Evolutionary conservation across 1,140 invertebrate genomes (phyloP).

Genomic region (Phthorimaea operculella): DNA sequence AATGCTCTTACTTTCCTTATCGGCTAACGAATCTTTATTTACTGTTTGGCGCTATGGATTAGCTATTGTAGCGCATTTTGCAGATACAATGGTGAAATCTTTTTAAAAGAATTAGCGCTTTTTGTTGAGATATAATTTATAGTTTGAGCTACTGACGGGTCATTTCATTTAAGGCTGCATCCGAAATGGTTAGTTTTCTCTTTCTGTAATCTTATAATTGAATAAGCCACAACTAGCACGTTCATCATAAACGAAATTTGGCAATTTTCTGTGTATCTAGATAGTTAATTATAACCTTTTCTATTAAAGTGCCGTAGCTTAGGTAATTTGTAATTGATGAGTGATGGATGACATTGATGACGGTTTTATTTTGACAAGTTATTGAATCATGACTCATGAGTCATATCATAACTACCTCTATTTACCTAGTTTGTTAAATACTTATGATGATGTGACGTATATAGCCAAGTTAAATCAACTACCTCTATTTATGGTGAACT

Average conservation of each 20-base stretch:
- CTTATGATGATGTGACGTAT: too few species aligned
- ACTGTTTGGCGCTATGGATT: conserved; percentile 15
- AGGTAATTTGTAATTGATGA: conserved; percentile 13
- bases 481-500: too few species aligned
- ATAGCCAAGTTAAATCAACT: too few species aligned
- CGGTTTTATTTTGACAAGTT: too few species aligned
- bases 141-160: conserved; percentile 8
- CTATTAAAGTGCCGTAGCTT: conserved; percentile 7
- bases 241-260: background rate
- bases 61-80: conserved; percentile 19
- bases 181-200: conserved; percentile 4
- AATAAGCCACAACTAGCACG: background rate
- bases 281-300: conserved; percentile 8
- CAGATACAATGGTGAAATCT: conserved; percentile 27
- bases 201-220: conserved; percentile 5
- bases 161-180: conserved; percentile 8
- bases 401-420: too few species aligned
- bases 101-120: conserved; percentile 20
- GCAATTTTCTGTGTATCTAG: too few species aligned
- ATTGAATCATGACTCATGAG: too few species aligned
- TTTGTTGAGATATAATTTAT: conserved; percentile 10
- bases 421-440: too few species aligned
- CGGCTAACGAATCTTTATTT: conserved; percentile 29
- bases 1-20: conserved; percentile 42
- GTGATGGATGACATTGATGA: too few species aligned